Conservation (phyloP, 2,113 vertebrate species). For the Larimichthys crocea region DNA sequence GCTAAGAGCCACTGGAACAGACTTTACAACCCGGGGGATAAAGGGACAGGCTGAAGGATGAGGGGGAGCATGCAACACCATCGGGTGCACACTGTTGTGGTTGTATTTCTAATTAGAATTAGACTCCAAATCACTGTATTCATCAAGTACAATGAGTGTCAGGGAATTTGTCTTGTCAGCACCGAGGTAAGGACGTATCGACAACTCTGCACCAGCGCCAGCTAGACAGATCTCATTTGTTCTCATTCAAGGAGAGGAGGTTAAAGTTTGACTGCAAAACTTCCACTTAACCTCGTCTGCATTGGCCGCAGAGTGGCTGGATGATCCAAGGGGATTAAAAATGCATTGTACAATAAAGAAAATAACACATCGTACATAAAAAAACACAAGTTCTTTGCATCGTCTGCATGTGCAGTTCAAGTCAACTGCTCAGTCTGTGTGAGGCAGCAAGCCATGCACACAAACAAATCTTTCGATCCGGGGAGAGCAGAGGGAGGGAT, state of each 20-base stretch:
- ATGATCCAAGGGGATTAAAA: slow-evolving; percentile 8
- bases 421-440: slow-evolving; percentile 48
- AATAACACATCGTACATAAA: not conserved
- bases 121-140: slow-evolving; percentile 35
- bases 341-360: not conserved
- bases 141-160: slow-evolving; percentile 35
- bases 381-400: slow-evolving; percentile 33
- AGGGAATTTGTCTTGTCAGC: slow-evolving; percentile 56
- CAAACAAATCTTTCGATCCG: slow-evolving; percentile 36
- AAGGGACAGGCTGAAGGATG: slow-evolving; percentile 47
- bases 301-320: not conserved
- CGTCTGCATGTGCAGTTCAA: slow-evolving; percentile 33
- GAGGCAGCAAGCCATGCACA: slow-evolving; percentile 25
- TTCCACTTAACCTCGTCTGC: slow-evolving; percentile 14
- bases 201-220: slow-evolving; percentile 38
- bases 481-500: slow-evolving; percentile 43
- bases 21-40: slow-evolving; percentile 42
- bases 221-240: slow-evolving; percentile 47
- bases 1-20: slow-evolving; percentile 32
- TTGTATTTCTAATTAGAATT: slow-evolving; percentile 52
- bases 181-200: slow-evolving; percentile 50
- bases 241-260: slow-evolving; percentile 30
- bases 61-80: slow-evolving; percentile 13
- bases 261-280: slow-evolving; percentile 35
- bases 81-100: not conserved